phyloP scores from a whole-genome alignment of 2,888 invertebrate genomes.

The Cantharis flavilabris region DNA sequence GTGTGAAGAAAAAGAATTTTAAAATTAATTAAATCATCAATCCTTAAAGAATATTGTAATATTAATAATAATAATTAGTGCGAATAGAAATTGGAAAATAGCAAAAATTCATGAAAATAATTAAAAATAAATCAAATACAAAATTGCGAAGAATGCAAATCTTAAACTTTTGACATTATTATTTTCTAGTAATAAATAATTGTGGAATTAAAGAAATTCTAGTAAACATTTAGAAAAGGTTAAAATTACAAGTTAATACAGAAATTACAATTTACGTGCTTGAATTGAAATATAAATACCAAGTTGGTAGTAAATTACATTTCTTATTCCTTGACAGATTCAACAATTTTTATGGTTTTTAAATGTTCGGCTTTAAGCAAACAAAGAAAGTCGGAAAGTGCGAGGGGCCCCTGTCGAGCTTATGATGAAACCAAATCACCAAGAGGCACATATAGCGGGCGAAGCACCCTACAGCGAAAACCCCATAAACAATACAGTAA shows the following conservation, averaged over 20 bases:
- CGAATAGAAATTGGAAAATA: too few species aligned
- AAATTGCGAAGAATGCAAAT: too few species aligned
- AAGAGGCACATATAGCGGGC: conserved; percentile 39
- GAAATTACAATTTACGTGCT: not conserved
- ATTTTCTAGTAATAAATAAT: too few species aligned
- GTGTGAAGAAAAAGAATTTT: not conserved
- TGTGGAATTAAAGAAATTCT: not conserved
- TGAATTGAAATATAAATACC: not conserved
- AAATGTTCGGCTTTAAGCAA: conserved; percentile 36
- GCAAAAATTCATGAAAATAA: too few species aligned
- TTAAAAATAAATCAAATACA: too few species aligned
- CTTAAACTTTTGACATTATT: too few species aligned
- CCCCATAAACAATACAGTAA: conserved; percentile 53
- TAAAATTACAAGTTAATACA: not conserved
- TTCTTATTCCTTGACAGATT: conserved; percentile 35
- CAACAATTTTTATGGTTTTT: conserved; percentile 37
- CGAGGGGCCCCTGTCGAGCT: conserved; percentile 35
- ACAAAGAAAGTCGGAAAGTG: conserved; percentile 36
- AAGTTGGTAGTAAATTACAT: not conserved
- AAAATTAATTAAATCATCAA: not conserved
- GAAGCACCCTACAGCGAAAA: conserved; percentile 39
- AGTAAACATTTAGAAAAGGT: not conserved
- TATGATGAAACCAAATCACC: conserved; percentile 37
- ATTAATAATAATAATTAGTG: not conserved
- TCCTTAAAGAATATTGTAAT: not conserved